Base-by-base conservation (phyloP, 2,797 vertebrate genomes). In the Linurgus olivaceus region DNA sequence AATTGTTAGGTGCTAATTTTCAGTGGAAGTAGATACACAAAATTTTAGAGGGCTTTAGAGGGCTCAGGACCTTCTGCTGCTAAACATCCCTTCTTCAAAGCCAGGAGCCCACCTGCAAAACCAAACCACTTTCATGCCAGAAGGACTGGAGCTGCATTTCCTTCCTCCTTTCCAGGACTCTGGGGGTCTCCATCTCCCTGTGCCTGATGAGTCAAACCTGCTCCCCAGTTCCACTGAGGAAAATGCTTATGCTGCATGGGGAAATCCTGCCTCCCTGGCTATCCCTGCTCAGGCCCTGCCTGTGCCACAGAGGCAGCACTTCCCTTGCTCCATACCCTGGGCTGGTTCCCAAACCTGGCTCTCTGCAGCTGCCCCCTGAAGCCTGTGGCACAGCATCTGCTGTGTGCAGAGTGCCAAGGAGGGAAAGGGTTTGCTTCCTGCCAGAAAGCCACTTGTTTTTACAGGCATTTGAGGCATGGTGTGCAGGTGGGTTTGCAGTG, bases 231-330 rank as follows among this genome's bases (percentile, higher is more conserved):
- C 31, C 71, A 28, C 13, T 25, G 54, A 15, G n/a, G 15, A 81
- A 45, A 67, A 50, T 5, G 6, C 23, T 35, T 8, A 5, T 0
- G 0, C 31, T 17, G 29, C 21, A 7, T 26, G 38, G 24, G 35
- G 44, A 86, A 74, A 50, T 23, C 25, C 38, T 72, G 37, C 38
- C 23, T 73, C 25, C 21, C 29, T 42, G 33, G 23, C 42, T 1
- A 4, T 26, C 33, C 31, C 33, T 33, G 44, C 66, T 62, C 52
- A 29, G 51, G 70, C 42, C 28, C 38, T 13, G 38, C 16, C 57
- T 38, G 17, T 76, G 55, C 42, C 55, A 33, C 33, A 21, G 50
- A 42, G 33, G 17, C 55, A 42, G 24, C 7, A 28, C 18, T 48
- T 67, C 50, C 50, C 59, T n/a, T 45, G 38, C 76, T 86, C 68